Conservation (phyloP, 1,140 invertebrate species). For the Melitaea cinxia region DNA sequence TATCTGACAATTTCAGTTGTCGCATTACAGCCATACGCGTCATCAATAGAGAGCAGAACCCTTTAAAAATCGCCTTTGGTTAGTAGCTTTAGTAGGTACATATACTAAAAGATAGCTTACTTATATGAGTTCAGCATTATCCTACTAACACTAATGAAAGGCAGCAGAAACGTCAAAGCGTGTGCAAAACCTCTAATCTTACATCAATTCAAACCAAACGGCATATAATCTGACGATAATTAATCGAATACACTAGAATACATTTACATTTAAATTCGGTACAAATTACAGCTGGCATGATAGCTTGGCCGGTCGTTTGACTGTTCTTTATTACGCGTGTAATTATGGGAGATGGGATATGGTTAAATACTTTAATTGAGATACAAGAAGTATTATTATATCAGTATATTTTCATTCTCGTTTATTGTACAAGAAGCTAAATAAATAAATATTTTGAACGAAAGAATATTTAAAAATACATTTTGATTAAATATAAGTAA, state of each 20-base stretch:
- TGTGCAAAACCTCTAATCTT: slow-evolving; percentile 12
- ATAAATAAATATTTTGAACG: no score
- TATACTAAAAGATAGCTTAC: no score
- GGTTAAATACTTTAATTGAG: neutral
- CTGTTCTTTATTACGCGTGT: neutral
- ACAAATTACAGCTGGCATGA: slow-evolving; percentile 23
- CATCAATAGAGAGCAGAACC: no score
- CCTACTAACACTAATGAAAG: neutral
- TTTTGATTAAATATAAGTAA: no score
- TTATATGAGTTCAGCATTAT: neutral
- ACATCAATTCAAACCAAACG: slow-evolving; percentile 16
- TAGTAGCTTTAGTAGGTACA: no score
- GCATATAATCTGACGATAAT: slow-evolving; percentile 31
- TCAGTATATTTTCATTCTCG: no score
- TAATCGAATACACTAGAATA: slow-evolving; percentile 47
- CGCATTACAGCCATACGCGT: no score
- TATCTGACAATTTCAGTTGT: no score
- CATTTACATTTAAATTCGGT: slow-evolving; percentile 46
- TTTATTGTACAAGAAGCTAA: neutral
- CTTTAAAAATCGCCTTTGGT: no score
- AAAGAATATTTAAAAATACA: no score
- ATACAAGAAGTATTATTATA: no score
- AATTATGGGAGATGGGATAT: neutral
- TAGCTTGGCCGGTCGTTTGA: slow-evolving; percentile 9
- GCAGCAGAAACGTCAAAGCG: neutral